Base-by-base conservation (phyloP, 1,140 invertebrate genomes). In the Calliopsis andreniformis region DNA sequence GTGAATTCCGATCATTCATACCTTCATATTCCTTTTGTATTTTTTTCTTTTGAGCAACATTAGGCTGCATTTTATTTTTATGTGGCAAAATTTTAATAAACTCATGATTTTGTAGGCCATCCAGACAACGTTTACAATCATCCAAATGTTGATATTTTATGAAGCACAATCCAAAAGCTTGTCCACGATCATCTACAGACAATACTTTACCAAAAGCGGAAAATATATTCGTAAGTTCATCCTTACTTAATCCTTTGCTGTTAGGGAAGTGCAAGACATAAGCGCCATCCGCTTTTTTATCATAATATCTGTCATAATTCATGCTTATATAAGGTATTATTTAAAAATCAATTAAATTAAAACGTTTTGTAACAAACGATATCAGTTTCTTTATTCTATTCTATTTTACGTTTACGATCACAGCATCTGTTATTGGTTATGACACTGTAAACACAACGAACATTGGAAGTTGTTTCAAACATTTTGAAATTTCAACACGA, bases 201-300 rank as follows among this genome's bases (percentile, higher is more conserved):
- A 64, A 0, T 63, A 87, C 72, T n/a, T 59, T 55, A 0, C 84
- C 85, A 69, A n/a, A 87, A 47, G 6, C 3, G 20, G 79, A 76
- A 64, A 87, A 87, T n/a, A 66, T 69, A 16, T 76, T 0, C 6
- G 5, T 30, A 55, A 86, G 28, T 7, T 83, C 43, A 0, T 43
- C n/a, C 0, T 20, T 10, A 12, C 3, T 16, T 1, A 80, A 23
- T 43, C 45, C 53, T 0, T 43, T 14, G 5, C 51, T 62, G 59
- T 86, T 87, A 5, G 49, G 2, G 56, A 86, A 86, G 55, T 79
- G 76, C 28, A 87, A 0, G 47, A 49, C 7, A 45, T 83, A 84
- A 0, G 1, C 4, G 0, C 66, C 69, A 18, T 84, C 23, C 0
- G 0, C 0, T 30, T 20, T 55, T 20, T 0, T 2, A 20, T 58